phyloP scores from a whole-genome alignment of 2,888 invertebrate genomes.

The Tachystola acroxantha region DNA sequence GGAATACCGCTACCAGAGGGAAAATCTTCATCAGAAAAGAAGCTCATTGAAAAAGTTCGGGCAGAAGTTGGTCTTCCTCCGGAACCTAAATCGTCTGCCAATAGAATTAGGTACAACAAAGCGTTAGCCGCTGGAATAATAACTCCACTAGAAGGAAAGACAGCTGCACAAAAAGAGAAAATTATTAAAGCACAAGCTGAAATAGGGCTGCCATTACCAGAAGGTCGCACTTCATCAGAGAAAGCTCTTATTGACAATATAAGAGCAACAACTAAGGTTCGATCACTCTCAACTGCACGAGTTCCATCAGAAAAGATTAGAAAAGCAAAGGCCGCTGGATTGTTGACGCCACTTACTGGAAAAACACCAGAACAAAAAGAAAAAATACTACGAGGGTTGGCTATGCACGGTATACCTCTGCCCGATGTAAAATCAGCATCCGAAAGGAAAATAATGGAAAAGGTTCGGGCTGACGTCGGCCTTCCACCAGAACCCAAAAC shows the following conservation, averaged over 20 bases:
- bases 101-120: constrained; percentile 14
- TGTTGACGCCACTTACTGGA: constrained; percentile 28
- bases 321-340: constrained; percentile 19
- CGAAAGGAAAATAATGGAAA: constrained; percentile 26
- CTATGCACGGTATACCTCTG: constrained; percentile 13
- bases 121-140: constrained; percentile 22
- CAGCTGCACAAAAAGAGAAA: constrained; percentile 24
- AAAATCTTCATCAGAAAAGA: constrained; percentile 26
- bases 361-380: constrained; percentile 20
- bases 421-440: constrained; percentile 32
- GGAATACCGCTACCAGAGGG: constrained; percentile 26
- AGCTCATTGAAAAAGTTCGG: constrained; percentile 19
- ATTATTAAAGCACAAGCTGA: constrained; percentile 13
- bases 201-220: constrained; percentile 21
- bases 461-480: constrained; percentile 19
- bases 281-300: neutral
- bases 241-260: constrained; percentile 16
- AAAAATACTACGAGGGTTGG: constrained; percentile 11
- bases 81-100: constrained; percentile 23
- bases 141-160: constrained; percentile 19
- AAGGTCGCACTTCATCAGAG: constrained; percentile 22
- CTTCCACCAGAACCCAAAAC: constrained; percentile 22
- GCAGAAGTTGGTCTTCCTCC: constrained; percentile 27
- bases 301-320: constrained; percentile 18
- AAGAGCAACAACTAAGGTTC: constrained; percentile 8